Base-by-base conservation (phyloP, 2,797 vertebrate genomes). In the Leptodactylus fallax region DNA sequence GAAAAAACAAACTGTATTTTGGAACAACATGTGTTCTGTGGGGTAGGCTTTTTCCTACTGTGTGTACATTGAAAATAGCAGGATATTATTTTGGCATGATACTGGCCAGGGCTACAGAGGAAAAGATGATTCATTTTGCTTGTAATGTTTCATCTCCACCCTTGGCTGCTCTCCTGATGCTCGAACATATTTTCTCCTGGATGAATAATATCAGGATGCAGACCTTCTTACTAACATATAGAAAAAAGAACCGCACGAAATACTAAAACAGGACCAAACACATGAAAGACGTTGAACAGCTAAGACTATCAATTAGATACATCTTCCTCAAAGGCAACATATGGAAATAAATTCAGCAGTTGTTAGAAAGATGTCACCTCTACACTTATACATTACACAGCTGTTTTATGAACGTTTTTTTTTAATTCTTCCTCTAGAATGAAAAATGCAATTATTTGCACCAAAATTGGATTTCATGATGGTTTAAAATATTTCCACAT, bases 81-180 rank as follows among this genome's bases (percentile, higher is more conserved):
- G 84, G 81, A 86, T 86, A 89, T 89, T 81, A 82, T 83, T 83
- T 79, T 81, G 79, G 12, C 51, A 53, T 89, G 69, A 80, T 58
- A 58, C 58, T 86, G 60, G 49, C 87, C 87, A 60, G 79, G n/a
- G 72, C 79, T 86, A 72, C 79, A 83, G 72, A 72, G 79, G 63
- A 76, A 89, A 83, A 14, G 47, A 83, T 86, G 88, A 89, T 82
- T 86, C 61, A 86, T 83, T 83, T 79, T 69, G 55, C 72, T 86
- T 89, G 77, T 89, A 78, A 79, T 83, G 72, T 89, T 83, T 89
- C 60, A 86, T 86, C 88, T 89, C 79, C 79, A 85, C 84, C 88
- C 87, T 82, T 86, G 87, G 84, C 79, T 51, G 71, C 83, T 56
- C 63, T 89, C 79, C 87, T 83, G 84, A 55, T 77, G 56, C 23